phyloP scores from a whole-genome alignment of 2,797 vertebrate genomes.

The Loris lydekkerianus region DNA sequence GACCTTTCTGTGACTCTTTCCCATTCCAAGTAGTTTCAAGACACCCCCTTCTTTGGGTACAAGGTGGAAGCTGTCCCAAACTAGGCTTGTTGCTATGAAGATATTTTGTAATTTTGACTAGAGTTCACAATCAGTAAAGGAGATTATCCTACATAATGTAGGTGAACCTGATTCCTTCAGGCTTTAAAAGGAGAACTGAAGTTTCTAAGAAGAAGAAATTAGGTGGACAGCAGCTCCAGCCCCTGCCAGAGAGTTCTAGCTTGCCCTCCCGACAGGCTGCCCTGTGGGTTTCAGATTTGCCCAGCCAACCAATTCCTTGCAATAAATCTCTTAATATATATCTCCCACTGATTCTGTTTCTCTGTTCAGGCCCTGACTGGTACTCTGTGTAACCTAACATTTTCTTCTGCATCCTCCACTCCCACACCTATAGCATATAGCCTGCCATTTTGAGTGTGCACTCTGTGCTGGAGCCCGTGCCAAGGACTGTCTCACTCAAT shows the following conservation, averaged over 20 bases:
- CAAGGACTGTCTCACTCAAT: not conserved
- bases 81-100: not conserved
- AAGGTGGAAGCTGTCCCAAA: too few relatives aligned
- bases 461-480: not conserved
- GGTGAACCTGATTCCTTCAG: not conserved
- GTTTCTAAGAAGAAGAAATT: not conserved
- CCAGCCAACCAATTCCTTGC: not conserved
- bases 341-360: not conserved
- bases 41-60: not conserved
- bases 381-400: rapidly evolving
- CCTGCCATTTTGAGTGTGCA: not conserved
- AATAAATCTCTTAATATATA: not conserved
- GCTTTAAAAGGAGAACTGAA: not conserved
- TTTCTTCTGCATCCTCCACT: not conserved
- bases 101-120: not conserved
- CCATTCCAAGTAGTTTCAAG: not conserved
- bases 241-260: not conserved
- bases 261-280: too few relatives aligned
- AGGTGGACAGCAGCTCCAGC: not conserved
- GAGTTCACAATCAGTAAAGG: not conserved
- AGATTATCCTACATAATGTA: not conserved
- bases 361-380: not conserved
- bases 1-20: not conserved
- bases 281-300: not conserved
- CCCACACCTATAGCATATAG: rapidly evolving